Base-by-base conservation (phyloP, 2,113 vertebrate species). In the Notothenia coriiceps region DNA sequence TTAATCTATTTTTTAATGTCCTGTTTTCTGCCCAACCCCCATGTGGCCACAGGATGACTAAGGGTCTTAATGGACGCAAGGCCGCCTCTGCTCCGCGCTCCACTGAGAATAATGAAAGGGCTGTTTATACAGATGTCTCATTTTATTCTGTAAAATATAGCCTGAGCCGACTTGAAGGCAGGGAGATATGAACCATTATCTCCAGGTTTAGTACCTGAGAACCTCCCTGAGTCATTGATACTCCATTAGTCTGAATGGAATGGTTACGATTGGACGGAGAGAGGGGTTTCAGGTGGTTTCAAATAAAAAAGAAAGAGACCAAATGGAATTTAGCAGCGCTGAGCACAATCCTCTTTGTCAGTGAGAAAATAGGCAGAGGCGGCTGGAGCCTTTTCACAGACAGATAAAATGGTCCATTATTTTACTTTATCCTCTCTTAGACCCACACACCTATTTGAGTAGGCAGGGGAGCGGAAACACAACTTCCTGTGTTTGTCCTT, bases 71-170 rank as follows among this genome's bases (percentile, higher is more conserved):
- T 77, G 56, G 54, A n/a, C 17, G 0, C 54, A 9, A 54, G 63
- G 51, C 52, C 47, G 63, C 1, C 43, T 80, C 35, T 81, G 49
- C 76, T 72, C 68, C 52, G 54, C 10, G 11, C 61, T 69, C 33
- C 29, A 3, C 65, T 62, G 13, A 62, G 22, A 44, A 50, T 56
- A 79, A 80, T 51, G 44, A 74, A 84, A 82, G 18, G 74, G 47
- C 79, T 67, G 17, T 69, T 47, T 40, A 82, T 54, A 69, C 70
- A 40, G 13, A 82, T 54, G 72, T 85, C 77, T 84, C 47, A 65
- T 91, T 87, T 80, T 62, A 74, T 87, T 80, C 78, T n/a, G 64
- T 29, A 71, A 77, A 80, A 85, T 67, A 14, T 55, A 40, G 22
- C 52, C 62, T 51, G 55, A 60, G 35, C 10, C 25, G 50, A 54